A percentile compares a stretch with the other conserved stretches of the same genome.
Evolutionary conservation across 2,113 vertebrate genomes (phyloP).

Genomic region (Notiomystis cincta): DNA sequence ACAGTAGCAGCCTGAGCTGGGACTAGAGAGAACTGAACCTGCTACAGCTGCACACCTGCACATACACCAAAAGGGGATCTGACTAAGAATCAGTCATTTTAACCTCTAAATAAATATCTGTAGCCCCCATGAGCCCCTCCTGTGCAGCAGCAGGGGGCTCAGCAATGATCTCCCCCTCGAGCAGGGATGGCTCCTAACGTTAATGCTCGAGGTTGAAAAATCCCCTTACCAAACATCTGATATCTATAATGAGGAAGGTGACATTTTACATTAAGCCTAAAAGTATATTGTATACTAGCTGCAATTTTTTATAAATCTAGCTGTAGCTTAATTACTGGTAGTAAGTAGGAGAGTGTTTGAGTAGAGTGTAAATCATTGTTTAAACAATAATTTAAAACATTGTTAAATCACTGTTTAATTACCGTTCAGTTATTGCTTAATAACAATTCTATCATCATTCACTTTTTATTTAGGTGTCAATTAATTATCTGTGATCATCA

Average conservation of each 20-base stretch:
- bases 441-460: not conserved
- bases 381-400: not conserved
- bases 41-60: not conserved
- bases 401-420: not conserved
- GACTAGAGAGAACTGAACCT: not conserved
- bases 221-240: not conserved
- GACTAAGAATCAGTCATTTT: rapidly evolving
- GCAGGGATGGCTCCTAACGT: not conserved
- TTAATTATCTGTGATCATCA: not conserved
- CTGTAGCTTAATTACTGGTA: not conserved
- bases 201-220: rapidly evolving
- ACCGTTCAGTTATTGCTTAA: not conserved
- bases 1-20: not conserved
- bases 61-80: not conserved
- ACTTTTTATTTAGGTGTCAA: not conserved
- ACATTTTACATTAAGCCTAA: not conserved
- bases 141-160: not conserved
- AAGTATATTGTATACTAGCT: not conserved
- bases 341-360: not conserved
- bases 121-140: not conserved
- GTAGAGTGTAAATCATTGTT: not conserved
- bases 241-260: not conserved
- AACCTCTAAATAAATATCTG: not conserved
- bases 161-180: rapidly evolving
- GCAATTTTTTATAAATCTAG: not conserved